A percentile compares a stretch with the other conserved stretches of the same genome.
phyloP scores from a whole-genome alignment of 2,797 vertebrate species.

The Tragelaphus eurycerus region DNA sequence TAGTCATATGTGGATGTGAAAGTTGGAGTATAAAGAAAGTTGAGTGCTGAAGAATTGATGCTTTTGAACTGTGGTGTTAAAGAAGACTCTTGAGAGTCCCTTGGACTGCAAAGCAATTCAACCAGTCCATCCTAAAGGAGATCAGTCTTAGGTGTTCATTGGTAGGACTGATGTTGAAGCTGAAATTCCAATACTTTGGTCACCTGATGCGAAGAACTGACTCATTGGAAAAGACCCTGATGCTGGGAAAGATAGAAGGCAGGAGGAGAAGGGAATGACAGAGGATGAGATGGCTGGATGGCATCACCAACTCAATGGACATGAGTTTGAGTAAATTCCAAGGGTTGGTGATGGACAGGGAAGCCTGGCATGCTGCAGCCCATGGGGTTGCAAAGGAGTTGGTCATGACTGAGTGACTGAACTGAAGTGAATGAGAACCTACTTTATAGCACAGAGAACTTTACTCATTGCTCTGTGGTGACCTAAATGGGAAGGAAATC shows the following conservation, averaged over 20 bases:
- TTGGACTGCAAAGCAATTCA: not conserved
- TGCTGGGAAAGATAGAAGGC: not conserved
- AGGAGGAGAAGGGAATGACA: not conserved
- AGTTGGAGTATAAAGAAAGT: not conserved
- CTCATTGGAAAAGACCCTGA: not conserved
- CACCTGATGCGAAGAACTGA: accelerated
- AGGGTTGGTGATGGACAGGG: not conserved
- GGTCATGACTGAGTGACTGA: accelerated
- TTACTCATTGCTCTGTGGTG: not conserved
- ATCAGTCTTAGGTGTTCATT: not conserved
- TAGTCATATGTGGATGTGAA: not conserved
- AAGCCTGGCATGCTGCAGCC: not conserved
- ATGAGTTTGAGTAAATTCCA: not conserved
- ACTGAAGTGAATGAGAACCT: not conserved
- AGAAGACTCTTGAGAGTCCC: not conserved
- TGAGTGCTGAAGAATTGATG: not conserved
- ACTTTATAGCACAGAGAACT: not conserved
- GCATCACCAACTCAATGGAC: not conserved
- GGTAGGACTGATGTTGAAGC: not conserved
- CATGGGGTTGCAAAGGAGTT: not conserved
- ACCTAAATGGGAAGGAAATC: not conserved
- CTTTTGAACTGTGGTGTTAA: not conserved
- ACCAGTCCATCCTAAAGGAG: not conserved
- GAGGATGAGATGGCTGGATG: not conserved
- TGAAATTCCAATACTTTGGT: not conserved